phyloP scores from a whole-genome alignment of 2,888 invertebrate genomes.

The Zele albiditarsus region DNA sequence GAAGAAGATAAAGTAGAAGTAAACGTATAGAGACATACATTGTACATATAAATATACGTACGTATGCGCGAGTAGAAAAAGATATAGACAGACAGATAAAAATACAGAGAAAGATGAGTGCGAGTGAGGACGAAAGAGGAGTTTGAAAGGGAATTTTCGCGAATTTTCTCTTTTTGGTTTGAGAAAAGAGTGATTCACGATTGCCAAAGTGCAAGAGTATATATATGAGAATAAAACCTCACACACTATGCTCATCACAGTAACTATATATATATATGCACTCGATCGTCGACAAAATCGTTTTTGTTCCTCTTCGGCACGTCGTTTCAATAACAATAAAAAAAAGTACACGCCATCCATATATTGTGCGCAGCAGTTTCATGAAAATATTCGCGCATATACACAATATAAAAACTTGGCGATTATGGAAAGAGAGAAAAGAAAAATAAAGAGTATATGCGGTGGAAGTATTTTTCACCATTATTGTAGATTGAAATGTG shows the following conservation, averaged over 20 bases:
- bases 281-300: conserved; percentile 48
- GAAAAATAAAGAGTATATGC: no score
- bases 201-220: conserved; percentile 20
- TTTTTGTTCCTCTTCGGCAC: conserved; percentile 50
- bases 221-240: conserved; percentile 34
- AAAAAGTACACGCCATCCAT: conserved; percentile 45
- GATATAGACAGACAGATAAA: not conserved
- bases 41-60: not conserved
- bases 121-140: conserved; percentile 6
- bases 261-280: not conserved
- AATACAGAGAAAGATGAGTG: not conserved
- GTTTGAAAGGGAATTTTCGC: conserved; percentile 44
- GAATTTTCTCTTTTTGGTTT: conserved; percentile 37
- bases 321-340: conserved; percentile 42
- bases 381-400: no score
- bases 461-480: no score
- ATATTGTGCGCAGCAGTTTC: not conserved
- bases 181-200: conserved; percentile 3
- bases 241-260: not conserved
- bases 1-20: not conserved
- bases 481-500: no score
- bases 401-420: no score
- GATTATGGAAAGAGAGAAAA: no score
- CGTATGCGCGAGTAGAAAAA: not conserved
- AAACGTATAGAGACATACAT: not conserved